Conservation (phyloP, 2,113 vertebrate species). For the Picathartes gymnocephalus region DNA sequence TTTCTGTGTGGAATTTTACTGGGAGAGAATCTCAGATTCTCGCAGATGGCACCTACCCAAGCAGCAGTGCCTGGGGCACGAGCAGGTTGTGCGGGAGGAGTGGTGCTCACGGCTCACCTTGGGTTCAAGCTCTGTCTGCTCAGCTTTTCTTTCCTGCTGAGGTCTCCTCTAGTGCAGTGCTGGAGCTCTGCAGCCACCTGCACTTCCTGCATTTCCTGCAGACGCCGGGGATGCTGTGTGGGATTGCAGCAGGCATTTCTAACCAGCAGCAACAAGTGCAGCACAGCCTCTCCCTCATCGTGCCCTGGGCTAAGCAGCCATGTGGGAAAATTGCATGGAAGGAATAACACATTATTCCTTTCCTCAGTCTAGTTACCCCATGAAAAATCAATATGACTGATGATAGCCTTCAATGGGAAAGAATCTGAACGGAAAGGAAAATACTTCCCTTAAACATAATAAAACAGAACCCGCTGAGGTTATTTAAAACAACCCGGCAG, state of each 20-base stretch:
- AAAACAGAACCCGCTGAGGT: neutral
- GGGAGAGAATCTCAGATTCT: neutral
- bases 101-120: neutral
- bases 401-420: neutral
- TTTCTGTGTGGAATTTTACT: neutral
- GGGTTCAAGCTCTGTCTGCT: neutral
- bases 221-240: neutral
- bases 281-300: neutral
- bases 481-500: neutral
- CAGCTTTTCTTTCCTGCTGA: neutral
- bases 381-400: neutral
- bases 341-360: neutral
- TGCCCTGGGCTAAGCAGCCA: neutral
- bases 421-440: neutral
- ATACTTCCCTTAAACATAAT: neutral
- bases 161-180: neutral
- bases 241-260: neutral
- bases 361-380: neutral
- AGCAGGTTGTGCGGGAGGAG: neutral
- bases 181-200: neutral
- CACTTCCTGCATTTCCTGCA: neutral
- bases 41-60: neutral
- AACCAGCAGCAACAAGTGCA: neutral
- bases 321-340: neutral
- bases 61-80: fast-evolving